phyloP scores from a whole-genome alignment of 2,888 invertebrate species.

The Hirtodrosophila histrioides region DNA sequence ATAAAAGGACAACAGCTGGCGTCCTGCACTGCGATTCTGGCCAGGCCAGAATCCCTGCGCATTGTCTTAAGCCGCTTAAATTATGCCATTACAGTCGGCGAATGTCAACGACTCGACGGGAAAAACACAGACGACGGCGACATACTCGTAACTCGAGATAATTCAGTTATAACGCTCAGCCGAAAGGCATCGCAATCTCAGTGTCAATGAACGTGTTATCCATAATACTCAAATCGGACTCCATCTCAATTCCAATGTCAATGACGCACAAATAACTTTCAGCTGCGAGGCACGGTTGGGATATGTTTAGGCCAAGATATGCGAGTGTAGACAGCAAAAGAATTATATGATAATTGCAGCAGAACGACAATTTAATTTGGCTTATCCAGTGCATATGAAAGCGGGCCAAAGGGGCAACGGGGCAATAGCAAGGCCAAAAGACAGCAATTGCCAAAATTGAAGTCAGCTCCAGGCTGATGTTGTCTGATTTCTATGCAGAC shows the following conservation, averaged over 20 bases:
- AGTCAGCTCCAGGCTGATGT: constrained; percentile 18
- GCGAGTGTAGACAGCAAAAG: neutral
- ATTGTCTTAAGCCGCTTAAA: constrained; percentile 66
- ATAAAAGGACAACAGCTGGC: constrained; percentile 56
- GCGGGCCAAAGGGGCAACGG: neutral
- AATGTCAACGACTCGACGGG: constrained; percentile 70
- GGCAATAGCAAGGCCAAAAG: constrained; percentile 10
- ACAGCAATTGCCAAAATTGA: constrained; percentile 18
- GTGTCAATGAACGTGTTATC: constrained; percentile 51
- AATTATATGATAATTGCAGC: constrained; percentile 57
- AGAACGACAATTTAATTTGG: constrained; percentile 59
- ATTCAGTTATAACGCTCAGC: constrained; percentile 65
- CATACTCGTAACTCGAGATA: constrained; percentile 63
- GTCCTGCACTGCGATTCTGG: constrained; percentile 22
- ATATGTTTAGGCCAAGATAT: constrained; percentile 2
- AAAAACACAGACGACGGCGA: constrained; percentile 44
- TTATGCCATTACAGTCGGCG: constrained; percentile 56
- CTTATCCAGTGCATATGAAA: constrained; percentile 42
- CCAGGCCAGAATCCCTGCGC: constrained; percentile 18
- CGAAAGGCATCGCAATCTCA: constrained; percentile 11
- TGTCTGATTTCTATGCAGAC: constrained; percentile 13
- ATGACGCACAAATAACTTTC: constrained; percentile 33
- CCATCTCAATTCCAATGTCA: constrained; percentile 29
- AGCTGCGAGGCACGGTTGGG: constrained; percentile 2
- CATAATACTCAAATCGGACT: constrained; percentile 5